Base-by-base conservation (phyloP, 2,113 vertebrate species). In the Corydoras maculifer region DNA sequence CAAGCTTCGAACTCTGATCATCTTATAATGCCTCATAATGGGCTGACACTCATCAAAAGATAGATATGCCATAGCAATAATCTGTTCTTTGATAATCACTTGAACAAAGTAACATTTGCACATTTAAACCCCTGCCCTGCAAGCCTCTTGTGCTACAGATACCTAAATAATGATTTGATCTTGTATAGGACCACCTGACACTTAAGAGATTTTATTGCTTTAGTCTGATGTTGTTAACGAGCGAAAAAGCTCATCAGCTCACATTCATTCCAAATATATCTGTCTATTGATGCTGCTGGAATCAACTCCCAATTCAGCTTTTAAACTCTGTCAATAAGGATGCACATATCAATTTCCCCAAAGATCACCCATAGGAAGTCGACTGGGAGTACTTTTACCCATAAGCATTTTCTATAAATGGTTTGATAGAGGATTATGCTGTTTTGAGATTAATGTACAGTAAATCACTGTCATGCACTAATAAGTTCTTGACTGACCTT, bases 211-310 rank as follows among this genome's bases (percentile, higher is more conserved):
- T 73, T 65, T 15, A 32, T 49, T 62, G 32, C 65, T 74, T 68
- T 57, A 62, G 58, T 74, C 58, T 30, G 29, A 5, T 10, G 50
- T 57, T 62, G 14, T 62, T 12, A 66, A 62, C 18, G 59, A 62
- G 55, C 3, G 32, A 76, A 72, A 53, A 18, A 53, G 53, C 77
- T 79, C 77, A 76, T 73, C 67, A 69, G 68, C 69, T 65, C n/a
- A 25, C 53, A 75, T 73, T 74, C 72, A 74, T 3, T 8, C 58
- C 30, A 57, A 74, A 68, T 68, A 55, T 68, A 68, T 74, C 59
- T 68, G 58, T 74, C 29, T 74, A 57, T 74, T 62, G n/a, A 62
- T 55, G 65, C 62, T 31, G 49, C 58, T 55, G 58, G 65, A 74
- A 25, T 48, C 35, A 43, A 43, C 35, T 8, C 7, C 35, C 35